Conservation (phyloP, 2,888 invertebrate genomes). For the Drosophila maculinotata region DNA sequence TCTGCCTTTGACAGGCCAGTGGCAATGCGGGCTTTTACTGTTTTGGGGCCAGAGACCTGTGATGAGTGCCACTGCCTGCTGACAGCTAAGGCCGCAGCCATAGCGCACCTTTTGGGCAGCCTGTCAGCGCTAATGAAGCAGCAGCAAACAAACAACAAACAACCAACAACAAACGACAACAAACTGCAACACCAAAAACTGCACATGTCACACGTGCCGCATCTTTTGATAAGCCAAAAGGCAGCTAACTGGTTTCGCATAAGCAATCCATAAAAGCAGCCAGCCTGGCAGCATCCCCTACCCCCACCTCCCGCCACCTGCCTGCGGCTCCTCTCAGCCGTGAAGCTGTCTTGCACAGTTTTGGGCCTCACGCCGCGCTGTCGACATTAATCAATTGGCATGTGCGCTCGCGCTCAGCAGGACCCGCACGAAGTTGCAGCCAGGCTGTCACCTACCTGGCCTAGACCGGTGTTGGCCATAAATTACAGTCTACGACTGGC, state of each 20-base stretch:
- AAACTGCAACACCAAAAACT: slow-evolving; percentile 30
- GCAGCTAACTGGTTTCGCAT: slow-evolving; percentile 37
- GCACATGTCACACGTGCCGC: slow-evolving; percentile 63
- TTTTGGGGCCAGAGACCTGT: slow-evolving; percentile 25
- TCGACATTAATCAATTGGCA: slow-evolving; percentile 76
- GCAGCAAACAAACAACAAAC: slow-evolving; percentile 21
- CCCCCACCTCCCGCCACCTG: not conserved
- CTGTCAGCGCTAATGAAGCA: slow-evolving; percentile 73
- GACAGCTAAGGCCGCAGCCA: slow-evolving; percentile 54
- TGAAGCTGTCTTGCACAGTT: slow-evolving; percentile 19
- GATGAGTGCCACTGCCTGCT: slow-evolving; percentile 21
- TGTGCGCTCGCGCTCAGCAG: slow-evolving; percentile 32
- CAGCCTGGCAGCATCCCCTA: not conserved
- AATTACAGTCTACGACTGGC: slow-evolving; percentile 43
- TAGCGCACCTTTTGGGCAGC: slow-evolving; percentile 60
- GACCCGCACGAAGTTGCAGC: slow-evolving; percentile 25
- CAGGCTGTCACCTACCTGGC: slow-evolving; percentile 4
- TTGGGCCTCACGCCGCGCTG: slow-evolving; percentile 37
- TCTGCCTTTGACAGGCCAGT: slow-evolving; percentile 34
- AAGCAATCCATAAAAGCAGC: slow-evolving; percentile 18
- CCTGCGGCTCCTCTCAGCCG: not conserved
- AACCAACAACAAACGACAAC: slow-evolving; percentile 9
- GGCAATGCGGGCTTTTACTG: slow-evolving; percentile 23
- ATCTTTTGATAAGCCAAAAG: slow-evolving; percentile 47
- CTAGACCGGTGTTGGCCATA: slow-evolving; percentile 47